Evolutionary conservation across 2,113 vertebrate genomes (phyloP).

Genomic region (Bos javanicus): DNA sequence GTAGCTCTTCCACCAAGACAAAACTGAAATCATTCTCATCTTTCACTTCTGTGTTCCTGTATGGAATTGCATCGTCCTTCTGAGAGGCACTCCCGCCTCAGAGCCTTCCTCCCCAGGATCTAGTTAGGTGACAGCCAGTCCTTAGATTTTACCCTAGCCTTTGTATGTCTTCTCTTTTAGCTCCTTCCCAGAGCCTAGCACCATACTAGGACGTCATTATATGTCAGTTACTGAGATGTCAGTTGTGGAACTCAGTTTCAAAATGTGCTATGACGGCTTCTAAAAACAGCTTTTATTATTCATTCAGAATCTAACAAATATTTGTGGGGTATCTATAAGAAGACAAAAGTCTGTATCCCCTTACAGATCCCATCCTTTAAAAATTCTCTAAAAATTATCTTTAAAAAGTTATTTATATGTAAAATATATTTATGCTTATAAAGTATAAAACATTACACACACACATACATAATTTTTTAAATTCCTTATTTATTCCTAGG

Average conservation of each 20-base stretch:
- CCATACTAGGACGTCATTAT: not conserved
- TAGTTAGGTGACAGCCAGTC: not conserved
- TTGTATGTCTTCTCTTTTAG: not conserved
- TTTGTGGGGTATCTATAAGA: slow-evolving; percentile 6
- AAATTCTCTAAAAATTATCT: not conserved
- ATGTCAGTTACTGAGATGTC: not conserved
- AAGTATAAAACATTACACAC: slow-evolving; percentile 3
- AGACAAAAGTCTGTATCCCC: not conserved
- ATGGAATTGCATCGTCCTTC: not conserved
- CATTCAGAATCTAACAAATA: slow-evolving; percentile 2
- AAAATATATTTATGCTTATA: slow-evolving; percentile 1
- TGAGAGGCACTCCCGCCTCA: not conserved
- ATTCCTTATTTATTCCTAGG: slow-evolving; percentile 74
- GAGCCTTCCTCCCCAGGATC: not conserved
- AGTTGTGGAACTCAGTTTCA: not conserved
- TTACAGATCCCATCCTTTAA: not conserved
- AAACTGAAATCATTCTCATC: not conserved
- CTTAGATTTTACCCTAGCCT: not conserved
- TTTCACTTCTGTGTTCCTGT: not conserved
- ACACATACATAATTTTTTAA: not conserved
- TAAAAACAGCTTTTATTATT: slow-evolving; percentile 28
- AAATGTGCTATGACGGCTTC: not conserved
- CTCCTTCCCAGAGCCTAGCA: not conserved
- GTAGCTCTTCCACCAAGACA: not conserved
- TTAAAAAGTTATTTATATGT: slow-evolving; percentile 10